Evolutionary conservation across 2,888 invertebrate species (phyloP), one percentile per base, ranked within the genome.

Genomic region (Drosophila nigricruria): DNA sequence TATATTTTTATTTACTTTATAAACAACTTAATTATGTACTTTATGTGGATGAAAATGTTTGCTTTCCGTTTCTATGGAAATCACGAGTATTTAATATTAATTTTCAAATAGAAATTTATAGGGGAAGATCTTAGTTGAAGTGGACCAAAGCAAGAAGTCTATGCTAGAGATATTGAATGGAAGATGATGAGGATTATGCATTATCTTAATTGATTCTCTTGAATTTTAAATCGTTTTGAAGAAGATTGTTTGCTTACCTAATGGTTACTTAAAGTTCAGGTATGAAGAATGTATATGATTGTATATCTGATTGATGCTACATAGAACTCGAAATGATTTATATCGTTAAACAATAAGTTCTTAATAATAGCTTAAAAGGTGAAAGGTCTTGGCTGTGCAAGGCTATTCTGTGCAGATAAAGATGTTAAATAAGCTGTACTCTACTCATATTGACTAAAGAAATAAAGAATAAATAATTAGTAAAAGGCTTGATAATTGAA

Each of bases 1-100:
- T 30, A 49, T 12, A 49, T 12, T 16, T 30, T 30, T 49, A 18
- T 30, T 49, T 49, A 49, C 47, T 49, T 49, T 49, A 12, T 27
- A 49, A 49, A 47, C 27, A 47, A 27, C 27, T 47, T 47, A n/a
- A 10, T 45, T 25, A 8, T n/a, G 14, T 16, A 12, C 3, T 25
- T 16, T 16, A 8, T 23, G 43, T 43, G 14, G 23, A 0, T 20
- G 42, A 5, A 42, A 20, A 42, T 14, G 25, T 25, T 45, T 25
- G 9, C 25, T 5, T 25, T 10, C n/a, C 2, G 45, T 25, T 25
- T n/a, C 27, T 27, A 27, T n/a, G 27, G 27, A 2, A 18, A n/a
- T 12, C 2, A 49, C 12, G 18, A 12, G 27, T 49, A 30, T 10
- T 30, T 47, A 49, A 49, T 49, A 30, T 30, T 30, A 5, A 49